Percentiles rank a stretch among this genome's conserved stretches.
These are phyloP conservation scores for Acanthopleura granulata DNA, from an alignment of 2,888 invertebrate genomes.

Conservation along the genomic window DNA sequence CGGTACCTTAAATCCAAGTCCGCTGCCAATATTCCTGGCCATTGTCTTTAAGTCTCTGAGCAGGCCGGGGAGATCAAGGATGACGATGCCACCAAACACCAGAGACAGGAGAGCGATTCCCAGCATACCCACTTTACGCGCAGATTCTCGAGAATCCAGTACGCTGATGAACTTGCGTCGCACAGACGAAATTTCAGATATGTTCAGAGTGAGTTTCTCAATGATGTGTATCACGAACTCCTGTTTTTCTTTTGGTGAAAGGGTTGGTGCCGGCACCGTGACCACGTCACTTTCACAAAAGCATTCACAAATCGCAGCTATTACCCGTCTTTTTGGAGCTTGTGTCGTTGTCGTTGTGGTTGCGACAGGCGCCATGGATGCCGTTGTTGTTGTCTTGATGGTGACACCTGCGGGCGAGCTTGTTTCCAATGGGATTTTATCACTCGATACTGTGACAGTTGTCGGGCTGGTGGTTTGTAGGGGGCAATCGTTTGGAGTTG, in stretches of 20 bases:
- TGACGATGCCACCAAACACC: not conserved
- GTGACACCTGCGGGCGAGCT: not conserved
- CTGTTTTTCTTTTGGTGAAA: not conserved
- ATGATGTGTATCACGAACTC: not conserved
- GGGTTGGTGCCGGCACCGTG: not conserved
- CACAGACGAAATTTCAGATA: not conserved
- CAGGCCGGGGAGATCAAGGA: not conserved
- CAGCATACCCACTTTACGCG: not conserved
- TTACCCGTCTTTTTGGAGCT: not conserved
- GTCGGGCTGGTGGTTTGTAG: not conserved
- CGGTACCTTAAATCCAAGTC: not conserved
- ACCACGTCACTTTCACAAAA: not conserved
- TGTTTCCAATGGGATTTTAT: not conserved
- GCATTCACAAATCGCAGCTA: not conserved
- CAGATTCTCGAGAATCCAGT: not conserved
- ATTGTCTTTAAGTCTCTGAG: not conserved
- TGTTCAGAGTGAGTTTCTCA: not conserved
- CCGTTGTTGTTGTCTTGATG: not conserved
- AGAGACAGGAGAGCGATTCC: not conserved
- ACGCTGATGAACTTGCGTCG: conserved; percentile 1
- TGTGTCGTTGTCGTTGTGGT: not conserved
- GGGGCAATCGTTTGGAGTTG: too few species aligned
- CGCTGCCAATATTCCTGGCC: not conserved
- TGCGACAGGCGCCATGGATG: not conserved
- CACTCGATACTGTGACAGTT: not conserved